phyloP scores from a whole-genome alignment of 2,888 invertebrate genomes.

The Drosophila monieri region DNA sequence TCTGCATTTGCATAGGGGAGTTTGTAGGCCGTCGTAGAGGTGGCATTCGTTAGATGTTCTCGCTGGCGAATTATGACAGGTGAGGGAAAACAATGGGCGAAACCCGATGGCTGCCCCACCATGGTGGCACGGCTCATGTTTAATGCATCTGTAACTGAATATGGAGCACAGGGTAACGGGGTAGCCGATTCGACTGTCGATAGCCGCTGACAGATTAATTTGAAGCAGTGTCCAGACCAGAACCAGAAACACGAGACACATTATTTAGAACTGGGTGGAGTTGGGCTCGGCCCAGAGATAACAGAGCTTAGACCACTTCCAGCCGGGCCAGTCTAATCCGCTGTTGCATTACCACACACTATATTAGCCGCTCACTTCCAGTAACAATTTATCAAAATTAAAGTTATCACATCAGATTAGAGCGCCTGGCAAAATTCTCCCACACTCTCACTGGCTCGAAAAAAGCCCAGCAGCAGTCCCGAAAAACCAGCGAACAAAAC shows the following conservation, averaged over 20 bases:
- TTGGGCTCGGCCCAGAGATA: conserved; percentile 39
- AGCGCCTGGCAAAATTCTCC: conserved; percentile 60
- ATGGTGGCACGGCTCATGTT: conserved; percentile 43
- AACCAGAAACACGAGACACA: conserved; percentile 27
- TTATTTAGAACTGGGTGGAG: conserved; percentile 37
- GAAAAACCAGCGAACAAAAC: conserved; percentile 49
- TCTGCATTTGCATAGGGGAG: conserved; percentile 54
- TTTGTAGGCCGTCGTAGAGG: conserved; percentile 64
- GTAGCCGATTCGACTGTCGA: conserved; percentile 10
- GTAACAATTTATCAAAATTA: conserved; percentile 67
- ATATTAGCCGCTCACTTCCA: conserved; percentile 70
- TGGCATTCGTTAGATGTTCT: conserved; percentile 47
- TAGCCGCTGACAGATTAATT: conserved; percentile 38
- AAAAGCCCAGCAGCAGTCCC: conserved; percentile 61
- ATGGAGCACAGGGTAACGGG: conserved; percentile 39
- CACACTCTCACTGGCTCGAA: conserved; percentile 61
- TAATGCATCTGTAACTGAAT: conserved; percentile 42
- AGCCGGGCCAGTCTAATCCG: conserved; percentile 16
- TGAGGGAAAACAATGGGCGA: conserved; percentile 51
- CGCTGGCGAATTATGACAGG: conserved; percentile 63
- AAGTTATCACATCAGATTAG: conserved; percentile 69
- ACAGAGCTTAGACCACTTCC: conserved; percentile 14
- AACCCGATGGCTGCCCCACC: conserved; percentile 29
- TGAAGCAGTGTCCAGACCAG: conserved; percentile 24
- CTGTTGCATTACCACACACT: conserved; percentile 29